Percentiles rank a stretch among this genome's conserved stretches.
phyloP scores from a whole-genome alignment of 1,140 invertebrate genomes.

The Leptopilina boulardi region DNA sequence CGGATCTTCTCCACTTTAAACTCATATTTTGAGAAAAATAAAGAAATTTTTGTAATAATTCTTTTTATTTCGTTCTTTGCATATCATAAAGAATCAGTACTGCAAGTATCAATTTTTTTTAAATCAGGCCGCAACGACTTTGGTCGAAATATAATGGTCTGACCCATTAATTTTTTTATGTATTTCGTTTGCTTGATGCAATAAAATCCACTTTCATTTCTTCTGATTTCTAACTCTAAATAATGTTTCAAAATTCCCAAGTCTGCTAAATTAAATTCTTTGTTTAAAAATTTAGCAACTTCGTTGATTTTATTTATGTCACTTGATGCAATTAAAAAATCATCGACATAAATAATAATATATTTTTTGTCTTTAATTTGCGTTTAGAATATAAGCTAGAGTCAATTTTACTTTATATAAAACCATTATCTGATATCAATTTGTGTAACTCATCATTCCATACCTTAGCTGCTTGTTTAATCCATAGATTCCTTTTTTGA shows the following conservation, averaged over 20 bases:
- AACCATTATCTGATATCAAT: background rate
- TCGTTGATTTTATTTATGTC: background rate
- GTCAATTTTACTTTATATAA: background rate
- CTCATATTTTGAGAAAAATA: too few relatives aligned
- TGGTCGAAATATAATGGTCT: too few relatives aligned
- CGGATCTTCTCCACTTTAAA: too few relatives aligned
- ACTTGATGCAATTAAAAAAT: conserved; percentile 34
- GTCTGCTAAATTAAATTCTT: conserved; percentile 14
- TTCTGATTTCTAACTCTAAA: conserved; percentile 34
- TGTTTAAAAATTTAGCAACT: background rate
- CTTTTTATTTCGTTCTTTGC: too few relatives aligned
- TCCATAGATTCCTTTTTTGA: background rate
- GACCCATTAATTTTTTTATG: conserved; percentile 12
- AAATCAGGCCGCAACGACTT: too few relatives aligned
- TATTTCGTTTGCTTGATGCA: conserved; percentile 31
- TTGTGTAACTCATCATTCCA: conserved; percentile 31
- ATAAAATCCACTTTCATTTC: background rate
- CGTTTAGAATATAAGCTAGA: conserved; percentile 15
- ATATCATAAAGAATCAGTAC: too few relatives aligned
- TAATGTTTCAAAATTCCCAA: conserved; percentile 12
- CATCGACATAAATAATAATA: conserved; percentile 37
- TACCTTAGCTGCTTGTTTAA: conserved; percentile 27
- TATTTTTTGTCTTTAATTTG: background rate
- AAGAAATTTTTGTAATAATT: too few relatives aligned
- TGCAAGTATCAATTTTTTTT: too few relatives aligned